A percentile compares a stretch with the other conserved stretches of the same genome.
Conservation (phyloP, 2,888 invertebrate species). For the Cephus pygmeus region DNA sequence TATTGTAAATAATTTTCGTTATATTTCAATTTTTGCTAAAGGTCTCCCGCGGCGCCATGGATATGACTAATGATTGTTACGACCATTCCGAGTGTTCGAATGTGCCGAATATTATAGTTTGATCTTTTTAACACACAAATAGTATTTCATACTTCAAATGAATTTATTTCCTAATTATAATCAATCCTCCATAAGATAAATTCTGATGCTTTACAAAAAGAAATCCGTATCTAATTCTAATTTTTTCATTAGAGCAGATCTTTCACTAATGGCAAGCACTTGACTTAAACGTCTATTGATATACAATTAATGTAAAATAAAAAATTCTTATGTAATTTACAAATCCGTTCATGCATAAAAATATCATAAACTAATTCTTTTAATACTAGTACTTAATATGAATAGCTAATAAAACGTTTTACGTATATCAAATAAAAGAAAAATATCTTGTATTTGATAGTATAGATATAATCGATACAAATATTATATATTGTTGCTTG, state of each 20-base stretch:
- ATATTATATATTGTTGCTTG: background rate
- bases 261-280: slow-evolving; percentile 3
- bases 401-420: background rate
- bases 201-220: background rate
- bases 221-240: background rate
- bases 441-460: background rate
- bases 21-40: background rate
- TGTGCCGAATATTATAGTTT: background rate
- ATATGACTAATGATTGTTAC: background rate
- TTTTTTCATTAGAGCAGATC: background rate
- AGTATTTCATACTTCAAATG: background rate
- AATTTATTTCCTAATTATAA: background rate
- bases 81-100: background rate
- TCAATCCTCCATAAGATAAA: too few relatives aligned
- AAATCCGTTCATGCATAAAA: background rate
- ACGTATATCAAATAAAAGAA: background rate
- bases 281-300: background rate
- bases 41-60: background rate
- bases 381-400: background rate
- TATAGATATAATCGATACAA: background rate
- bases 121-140: background rate
- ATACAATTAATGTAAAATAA: background rate
- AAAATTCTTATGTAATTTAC: slow-evolving; percentile 11
- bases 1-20: background rate
- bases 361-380: background rate